Evolutionary conservation across 2,797 vertebrate genomes (phyloP).

Genomic region (Crenichthys baileyi): DNA sequence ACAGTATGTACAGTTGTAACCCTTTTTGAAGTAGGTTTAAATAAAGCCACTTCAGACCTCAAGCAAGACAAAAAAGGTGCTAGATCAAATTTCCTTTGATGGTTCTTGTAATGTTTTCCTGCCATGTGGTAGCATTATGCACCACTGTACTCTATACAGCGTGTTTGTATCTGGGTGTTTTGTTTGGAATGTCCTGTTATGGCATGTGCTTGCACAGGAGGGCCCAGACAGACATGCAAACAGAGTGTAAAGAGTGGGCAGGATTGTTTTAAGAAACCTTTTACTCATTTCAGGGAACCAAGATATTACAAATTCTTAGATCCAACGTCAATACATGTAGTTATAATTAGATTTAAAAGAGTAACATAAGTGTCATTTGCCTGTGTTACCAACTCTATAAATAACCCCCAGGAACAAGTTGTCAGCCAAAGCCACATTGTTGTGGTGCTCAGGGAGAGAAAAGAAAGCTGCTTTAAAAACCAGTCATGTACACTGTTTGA

Average conservation of each 20-base stretch:
- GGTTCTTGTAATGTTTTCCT: conserved; percentile 51
- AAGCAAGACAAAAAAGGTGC: conserved; percentile 25
- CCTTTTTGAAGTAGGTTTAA: conserved; percentile 37
- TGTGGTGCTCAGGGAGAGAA: too few relatives aligned
- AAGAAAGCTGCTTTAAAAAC: too few relatives aligned
- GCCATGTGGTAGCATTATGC: conserved; percentile 72
- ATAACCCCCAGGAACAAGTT: too few relatives aligned
- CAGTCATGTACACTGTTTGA: too few relatives aligned
- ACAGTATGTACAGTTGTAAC: conserved; percentile 28
- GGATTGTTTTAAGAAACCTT: conserved; percentile 26
- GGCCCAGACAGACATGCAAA: conserved; percentile 64
- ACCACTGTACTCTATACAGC: conserved; percentile 38
- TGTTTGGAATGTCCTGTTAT: conserved; percentile 78
- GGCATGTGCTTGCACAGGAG: conserved; percentile 67
- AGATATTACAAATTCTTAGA: neutral
- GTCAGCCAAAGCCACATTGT: too few relatives aligned
- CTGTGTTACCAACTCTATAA: too few relatives aligned
- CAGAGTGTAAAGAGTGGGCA: conserved; percentile 39
- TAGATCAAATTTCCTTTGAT: conserved; percentile 61
- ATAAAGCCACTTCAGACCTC: conserved; percentile 35
- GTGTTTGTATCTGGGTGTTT: conserved; percentile 68
- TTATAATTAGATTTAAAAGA: too few relatives aligned
- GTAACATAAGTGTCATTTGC: too few relatives aligned
- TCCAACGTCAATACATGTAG: too few relatives aligned
- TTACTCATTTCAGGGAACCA: conserved; percentile 21